A percentile compares a stretch with the other conserved stretches of the same genome.
phyloP scores from a whole-genome alignment of 92 coral and sea anemone species.

The Montipora capitata region DNA sequence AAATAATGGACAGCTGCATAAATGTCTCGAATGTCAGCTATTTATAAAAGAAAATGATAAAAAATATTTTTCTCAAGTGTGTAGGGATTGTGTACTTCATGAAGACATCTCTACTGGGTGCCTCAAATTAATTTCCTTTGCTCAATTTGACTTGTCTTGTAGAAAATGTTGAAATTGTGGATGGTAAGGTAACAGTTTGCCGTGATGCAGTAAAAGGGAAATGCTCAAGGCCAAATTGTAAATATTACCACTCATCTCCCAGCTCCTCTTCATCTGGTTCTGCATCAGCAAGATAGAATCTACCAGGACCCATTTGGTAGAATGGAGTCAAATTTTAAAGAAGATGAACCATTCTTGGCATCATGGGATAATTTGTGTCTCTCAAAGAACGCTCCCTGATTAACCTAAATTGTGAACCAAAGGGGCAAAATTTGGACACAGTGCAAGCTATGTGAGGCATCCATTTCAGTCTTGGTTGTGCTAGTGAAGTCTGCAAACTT shows the following conservation, averaged over 20 bases:
- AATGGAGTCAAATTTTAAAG: conserved; percentile 27
- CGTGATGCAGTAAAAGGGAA: conserved; percentile 97
- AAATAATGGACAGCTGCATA: no score
- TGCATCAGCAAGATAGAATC: conserved; percentile 38
- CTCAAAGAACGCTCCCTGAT: no score
- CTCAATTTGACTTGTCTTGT: conserved; percentile 3
- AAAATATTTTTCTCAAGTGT: no score
- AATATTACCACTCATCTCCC: conserved; percentile 85
- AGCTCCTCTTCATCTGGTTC: conserved; percentile 46
- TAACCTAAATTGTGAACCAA: not conserved
- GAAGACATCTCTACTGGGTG: not conserved
- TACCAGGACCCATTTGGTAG: not conserved
- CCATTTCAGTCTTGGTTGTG: no score
- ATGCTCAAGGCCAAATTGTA: conserved; percentile 95
- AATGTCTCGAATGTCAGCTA: no score
- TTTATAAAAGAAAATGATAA: no score
- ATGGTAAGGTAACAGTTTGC: conserved; percentile 97
- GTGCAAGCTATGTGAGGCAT: no score
- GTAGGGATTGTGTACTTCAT: no score
- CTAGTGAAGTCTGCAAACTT: no score
- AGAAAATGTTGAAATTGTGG: conserved; percentile 97
- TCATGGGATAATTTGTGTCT: not conserved
- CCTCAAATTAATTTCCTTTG: not conserved
- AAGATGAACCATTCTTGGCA: conserved; percentile 22
- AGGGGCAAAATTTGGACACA: no score